Base-by-base conservation (phyloP, 2,113 vertebrate genomes). In the Hyaena hyaena region DNA sequence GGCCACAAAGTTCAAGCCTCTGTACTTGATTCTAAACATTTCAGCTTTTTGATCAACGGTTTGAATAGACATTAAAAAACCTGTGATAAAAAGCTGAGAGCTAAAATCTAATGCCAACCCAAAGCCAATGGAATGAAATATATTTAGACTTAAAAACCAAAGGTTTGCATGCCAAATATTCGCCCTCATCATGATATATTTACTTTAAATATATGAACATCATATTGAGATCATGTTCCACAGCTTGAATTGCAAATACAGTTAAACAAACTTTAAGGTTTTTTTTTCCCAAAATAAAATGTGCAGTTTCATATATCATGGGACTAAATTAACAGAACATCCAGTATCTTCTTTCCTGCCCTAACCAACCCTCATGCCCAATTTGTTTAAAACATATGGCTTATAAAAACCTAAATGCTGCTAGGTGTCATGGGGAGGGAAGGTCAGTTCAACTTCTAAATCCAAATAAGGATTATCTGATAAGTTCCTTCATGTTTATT, bases 1-100 rank as follows among this genome's bases (percentile, higher is more conserved):
- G 21, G 55, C 74, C 24, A 69, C 71, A 74, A 68, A 35, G 10
- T 23, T 66, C 65, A 96, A 17, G 15, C 31, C 15, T 93, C 24
- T 88, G 45, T 79, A 79, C 39, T 88, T 61, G 61, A 92, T 88
- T 77, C 45, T 83, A 77, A 77, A 82, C n/a, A 84, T 88, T 95
- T 96, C n/a, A 92, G 39, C 43, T 63, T 74, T 88, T 83, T 35
- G 63, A 84, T 73, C 63, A 85, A 80, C 0, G 2, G 19, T 55
- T 85, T 93, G 53, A 97, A 89, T 95, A 63, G 21, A 43, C 15
- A 43, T 83, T 83, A 95, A 92, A 96, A 96, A 63, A 0, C 28
- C 71, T 63, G 43, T 89, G 88, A 91, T 21, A 76, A 26, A 71
- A 96, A 88, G 65, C 65, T 26, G 8, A 31, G 68, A 88, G 45